A percentile compares a stretch with the other conserved stretches of the same genome.
These are phyloP conservation scores for Alaudala cheleensis DNA, from an alignment of 2,113 vertebrate genomes.

Conservation along the genomic window DNA sequence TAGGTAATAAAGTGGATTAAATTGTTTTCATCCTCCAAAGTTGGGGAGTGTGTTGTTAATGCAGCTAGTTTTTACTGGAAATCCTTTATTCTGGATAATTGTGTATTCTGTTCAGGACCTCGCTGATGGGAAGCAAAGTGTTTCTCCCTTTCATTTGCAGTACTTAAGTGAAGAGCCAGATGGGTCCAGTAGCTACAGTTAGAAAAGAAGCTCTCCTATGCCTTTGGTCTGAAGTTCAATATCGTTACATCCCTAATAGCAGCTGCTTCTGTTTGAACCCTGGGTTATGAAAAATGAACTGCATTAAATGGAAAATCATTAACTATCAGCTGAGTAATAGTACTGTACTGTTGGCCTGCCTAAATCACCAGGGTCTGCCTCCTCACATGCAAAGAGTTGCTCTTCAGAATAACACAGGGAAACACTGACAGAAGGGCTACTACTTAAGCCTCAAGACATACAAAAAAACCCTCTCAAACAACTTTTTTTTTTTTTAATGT, in stretches of 20 bases:
- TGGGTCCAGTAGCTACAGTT: conserved; percentile 41
- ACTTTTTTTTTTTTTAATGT: neutral
- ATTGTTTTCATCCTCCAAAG: conserved; percentile 30
- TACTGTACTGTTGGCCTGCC: conserved; percentile 21
- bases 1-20: conserved; percentile 26
- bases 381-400: conserved; percentile 18
- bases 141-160: conserved; percentile 48
- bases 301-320: conserved; percentile 74
- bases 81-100: conserved; percentile 62
- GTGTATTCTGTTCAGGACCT: conserved; percentile 52
- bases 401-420: conserved; percentile 31
- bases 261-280: conserved; percentile 72
- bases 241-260: conserved; percentile 58
- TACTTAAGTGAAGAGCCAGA: conserved; percentile 60
- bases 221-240: conserved; percentile 66
- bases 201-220: conserved; percentile 46
- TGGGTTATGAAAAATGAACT: conserved; percentile 68
- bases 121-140: conserved; percentile 45
- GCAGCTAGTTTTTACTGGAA: conserved; percentile 45
- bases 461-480: neutral
- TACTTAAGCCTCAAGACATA: neutral
- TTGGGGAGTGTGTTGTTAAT: neutral
- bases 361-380: conserved; percentile 54
- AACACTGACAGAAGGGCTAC: conserved; percentile 23
- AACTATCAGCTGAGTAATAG: conserved; percentile 68